Evolutionary conservation across 1,140 invertebrate species (phyloP).

Genomic region (Sipha flava): DNA sequence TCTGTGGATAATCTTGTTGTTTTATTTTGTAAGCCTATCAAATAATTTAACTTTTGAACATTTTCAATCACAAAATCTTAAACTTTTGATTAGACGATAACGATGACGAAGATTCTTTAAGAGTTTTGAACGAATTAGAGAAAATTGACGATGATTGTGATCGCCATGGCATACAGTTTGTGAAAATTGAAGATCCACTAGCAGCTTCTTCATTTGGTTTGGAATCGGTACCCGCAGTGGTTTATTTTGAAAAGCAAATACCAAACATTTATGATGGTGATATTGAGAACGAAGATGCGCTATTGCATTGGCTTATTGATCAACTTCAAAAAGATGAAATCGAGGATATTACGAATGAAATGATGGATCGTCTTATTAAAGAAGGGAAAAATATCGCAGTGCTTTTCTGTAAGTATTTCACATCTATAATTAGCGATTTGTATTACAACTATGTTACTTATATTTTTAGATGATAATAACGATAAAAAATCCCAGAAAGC

Average conservation of each 20-base stretch:
- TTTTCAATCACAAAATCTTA: background rate
- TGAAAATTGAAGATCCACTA: conserved; percentile 79
- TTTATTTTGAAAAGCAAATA: conserved; percentile 88
- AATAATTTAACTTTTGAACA: background rate
- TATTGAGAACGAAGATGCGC: conserved; percentile 81
- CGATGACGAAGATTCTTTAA: conserved; percentile 73
- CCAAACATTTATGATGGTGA: conserved; percentile 89
- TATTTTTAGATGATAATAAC: conserved; percentile 73
- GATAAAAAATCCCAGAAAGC: conserved; percentile 78
- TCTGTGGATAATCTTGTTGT: conserved; percentile 87
- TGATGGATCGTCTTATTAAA: conserved; percentile 80
- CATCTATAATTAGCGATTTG: background rate
- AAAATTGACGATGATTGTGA: conserved; percentile 90
- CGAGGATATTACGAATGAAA: conserved; percentile 89
- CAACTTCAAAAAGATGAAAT: conserved; percentile 88
- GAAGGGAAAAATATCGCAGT: conserved; percentile 82
- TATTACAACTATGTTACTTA: background rate
- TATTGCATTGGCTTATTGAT: conserved; percentile 76
- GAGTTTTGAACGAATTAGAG: conserved; percentile 73
- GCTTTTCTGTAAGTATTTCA: conserved; percentile 71
- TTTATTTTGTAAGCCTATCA: conserved; percentile 73
- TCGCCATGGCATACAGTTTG: conserved; percentile 84
- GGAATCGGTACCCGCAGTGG: conserved; percentile 71
- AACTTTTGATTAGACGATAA: conserved; percentile 57
- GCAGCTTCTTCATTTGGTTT: conserved; percentile 79